These are phyloP conservation scores for Leptopilina myrica DNA, from an alignment of 2,888 invertebrate genomes.

Conservation along the genomic window DNA sequence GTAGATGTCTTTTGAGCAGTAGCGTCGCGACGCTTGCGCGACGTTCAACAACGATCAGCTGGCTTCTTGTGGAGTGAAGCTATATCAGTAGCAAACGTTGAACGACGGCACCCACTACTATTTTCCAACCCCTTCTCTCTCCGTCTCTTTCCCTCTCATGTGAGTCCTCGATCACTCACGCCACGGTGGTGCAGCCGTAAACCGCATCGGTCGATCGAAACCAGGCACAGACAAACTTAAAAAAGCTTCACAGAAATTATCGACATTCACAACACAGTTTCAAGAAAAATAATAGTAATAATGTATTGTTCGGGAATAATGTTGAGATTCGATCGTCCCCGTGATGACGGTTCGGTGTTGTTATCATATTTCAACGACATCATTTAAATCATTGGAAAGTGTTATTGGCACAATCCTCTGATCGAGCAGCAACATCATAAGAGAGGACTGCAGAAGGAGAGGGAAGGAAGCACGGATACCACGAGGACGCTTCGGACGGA, in stretches of 20 bases:
- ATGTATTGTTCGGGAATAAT: neutral
- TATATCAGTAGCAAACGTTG: conserved; percentile 60
- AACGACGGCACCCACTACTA: conserved; percentile 54
- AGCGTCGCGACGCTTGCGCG: conserved; percentile 72
- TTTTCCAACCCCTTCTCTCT: conserved; percentile 33
- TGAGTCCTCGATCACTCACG: conserved; percentile 27
- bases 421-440: conserved; percentile 1
- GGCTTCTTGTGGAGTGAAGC: conserved; percentile 62
- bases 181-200: conserved; percentile 42
- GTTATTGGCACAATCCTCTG: neutral
- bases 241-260: neutral
- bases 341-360: neutral
- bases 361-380: neutral
- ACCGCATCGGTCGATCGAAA: conserved; percentile 26
- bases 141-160: conserved; percentile 39
- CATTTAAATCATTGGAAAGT: neutral
- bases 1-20: neutral
- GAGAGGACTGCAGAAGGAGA: conserved; percentile 13
- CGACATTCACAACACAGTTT: neutral
- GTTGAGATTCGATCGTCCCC: conserved; percentile 7
- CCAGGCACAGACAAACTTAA: conserved; percentile 14
- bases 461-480: conserved; percentile 30
- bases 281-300: neutral
- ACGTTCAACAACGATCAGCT: conserved; percentile 73
- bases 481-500: conserved; percentile 30